Percentiles rank a stretch among this genome's conserved stretches.
phyloP scores from a whole-genome alignment of 2,888 invertebrate genomes.

The Drosophila vallismaia region DNA sequence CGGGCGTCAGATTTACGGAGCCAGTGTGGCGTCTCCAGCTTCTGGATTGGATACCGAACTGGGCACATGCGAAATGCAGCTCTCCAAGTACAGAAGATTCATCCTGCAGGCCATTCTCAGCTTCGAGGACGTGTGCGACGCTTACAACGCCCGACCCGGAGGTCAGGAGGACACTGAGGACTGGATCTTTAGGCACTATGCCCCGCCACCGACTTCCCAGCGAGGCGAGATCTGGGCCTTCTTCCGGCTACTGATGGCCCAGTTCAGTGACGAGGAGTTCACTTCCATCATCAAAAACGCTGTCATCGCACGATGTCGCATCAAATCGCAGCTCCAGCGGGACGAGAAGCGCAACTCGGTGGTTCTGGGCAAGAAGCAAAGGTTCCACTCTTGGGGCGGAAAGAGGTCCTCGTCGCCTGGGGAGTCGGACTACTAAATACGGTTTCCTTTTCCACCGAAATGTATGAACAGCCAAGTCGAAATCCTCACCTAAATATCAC shows the following conservation, averaged over 20 bases:
- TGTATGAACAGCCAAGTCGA: constrained; percentile 62
- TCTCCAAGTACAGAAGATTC: constrained; percentile 81
- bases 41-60: constrained; percentile 53
- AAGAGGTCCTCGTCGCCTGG: constrained; percentile 71
- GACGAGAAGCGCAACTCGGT: constrained; percentile 82
- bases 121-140: constrained; percentile 83
- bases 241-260: constrained; percentile 81
- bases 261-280: constrained; percentile 82
- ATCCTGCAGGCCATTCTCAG: constrained; percentile 81
- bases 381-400: constrained; percentile 84
- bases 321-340: constrained; percentile 71
- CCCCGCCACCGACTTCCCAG: constrained; percentile 73
- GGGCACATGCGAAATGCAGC: constrained; percentile 78
- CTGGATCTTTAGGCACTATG: constrained; percentile 70
- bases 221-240: constrained; percentile 81
- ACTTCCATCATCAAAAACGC: constrained; percentile 78
- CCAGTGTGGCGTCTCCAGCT: constrained; percentile 9
- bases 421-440: constrained; percentile 41
- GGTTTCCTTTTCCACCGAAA: constrained; percentile 48
- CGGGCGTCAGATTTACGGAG: constrained; percentile 43
- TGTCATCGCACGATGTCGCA: constrained; percentile 80
- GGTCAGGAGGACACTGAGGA: constrained; percentile 50
- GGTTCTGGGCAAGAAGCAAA: constrained; percentile 83
- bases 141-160: constrained; percentile 65
- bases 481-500: constrained; percentile 48